Evolutionary conservation across 1,140 invertebrate species (phyloP).

Genomic region (Trachymyrmex septentrionalis): DNA sequence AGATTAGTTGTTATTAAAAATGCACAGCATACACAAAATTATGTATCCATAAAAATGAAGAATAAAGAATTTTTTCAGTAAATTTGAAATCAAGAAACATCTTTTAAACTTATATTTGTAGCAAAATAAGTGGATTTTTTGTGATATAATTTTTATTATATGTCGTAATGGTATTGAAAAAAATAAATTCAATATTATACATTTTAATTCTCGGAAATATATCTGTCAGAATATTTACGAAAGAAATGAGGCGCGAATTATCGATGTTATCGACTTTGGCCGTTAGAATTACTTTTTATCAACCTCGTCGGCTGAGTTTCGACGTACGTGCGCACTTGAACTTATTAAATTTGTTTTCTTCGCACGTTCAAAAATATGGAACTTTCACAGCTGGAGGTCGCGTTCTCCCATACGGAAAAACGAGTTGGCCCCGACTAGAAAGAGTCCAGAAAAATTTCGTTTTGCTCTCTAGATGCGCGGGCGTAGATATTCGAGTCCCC

Average conservation of each 20-base stretch:
- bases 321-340: constrained; percentile 52
- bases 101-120: background rate
- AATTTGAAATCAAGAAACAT: background rate
- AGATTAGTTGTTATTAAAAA: background rate
- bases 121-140: background rate
- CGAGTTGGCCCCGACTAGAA: constrained; percentile 64
- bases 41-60: background rate
- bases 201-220: background rate
- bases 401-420: constrained; percentile 68
- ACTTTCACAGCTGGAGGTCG: constrained; percentile 48
- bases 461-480: constrained; percentile 32
- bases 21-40: background rate
- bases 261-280: background rate
- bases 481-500: constrained; percentile 48
- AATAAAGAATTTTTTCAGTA: background rate
- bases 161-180: background rate
- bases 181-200: constrained; percentile 6
- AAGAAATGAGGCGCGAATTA: background rate
- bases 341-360: constrained; percentile 72
- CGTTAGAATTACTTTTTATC: constrained; percentile 45
- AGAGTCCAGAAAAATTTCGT: constrained; percentile 69
- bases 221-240: background rate
- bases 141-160: background rate
- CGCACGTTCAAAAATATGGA: constrained; percentile 59
- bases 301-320: constrained; percentile 18